Evolutionary conservation across 2,888 invertebrate genomes (phyloP).

Genomic region (Cryptocephalus moraei): DNA sequence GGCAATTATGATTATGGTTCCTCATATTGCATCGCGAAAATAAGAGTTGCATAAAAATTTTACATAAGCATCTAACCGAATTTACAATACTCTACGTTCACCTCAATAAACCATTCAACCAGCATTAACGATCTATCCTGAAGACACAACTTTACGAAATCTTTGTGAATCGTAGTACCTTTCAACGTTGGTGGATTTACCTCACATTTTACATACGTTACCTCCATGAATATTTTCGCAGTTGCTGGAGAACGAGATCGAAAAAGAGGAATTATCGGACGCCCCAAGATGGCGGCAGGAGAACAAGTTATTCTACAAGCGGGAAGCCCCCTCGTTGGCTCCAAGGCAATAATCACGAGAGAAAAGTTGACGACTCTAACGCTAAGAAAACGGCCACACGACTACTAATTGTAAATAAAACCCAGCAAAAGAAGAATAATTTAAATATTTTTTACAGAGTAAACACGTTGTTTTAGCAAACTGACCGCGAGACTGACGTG

Average conservation of each 20-base stretch:
- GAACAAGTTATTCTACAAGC: conserved; percentile 31
- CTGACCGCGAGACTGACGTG: conserved; percentile 2
- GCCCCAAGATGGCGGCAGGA: conserved; percentile 33
- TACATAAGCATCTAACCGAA: too few species aligned
- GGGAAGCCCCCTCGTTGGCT: conserved; percentile 20
- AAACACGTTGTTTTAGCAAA: conserved; percentile 9
- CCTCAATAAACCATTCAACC: too few species aligned
- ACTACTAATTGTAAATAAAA: conserved; percentile 11
- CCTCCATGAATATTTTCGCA: conserved; percentile 12
- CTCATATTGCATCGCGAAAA: too few species aligned
- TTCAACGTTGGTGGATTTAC: too few species aligned
- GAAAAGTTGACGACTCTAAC: conserved; percentile 3
- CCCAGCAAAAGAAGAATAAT: conserved; percentile 5
- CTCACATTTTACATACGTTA: too few species aligned
- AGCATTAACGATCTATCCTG: too few species aligned
- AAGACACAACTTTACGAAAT: too few species aligned
- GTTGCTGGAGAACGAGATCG: conserved; percentile 32
- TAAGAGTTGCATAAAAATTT: too few species aligned
- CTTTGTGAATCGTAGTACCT: too few species aligned
- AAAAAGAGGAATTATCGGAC: conserved; percentile 32
- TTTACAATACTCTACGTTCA: too few species aligned
- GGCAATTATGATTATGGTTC: too few species aligned
- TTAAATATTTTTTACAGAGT: conserved; percentile 11
- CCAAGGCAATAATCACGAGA: conserved; percentile 4
- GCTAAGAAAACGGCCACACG: conserved; percentile 10